Evolutionary conservation across 2,113 vertebrate genomes (phyloP), one percentile per base, ranked within the genome.

Genomic region (Symphodus melops): DNA sequence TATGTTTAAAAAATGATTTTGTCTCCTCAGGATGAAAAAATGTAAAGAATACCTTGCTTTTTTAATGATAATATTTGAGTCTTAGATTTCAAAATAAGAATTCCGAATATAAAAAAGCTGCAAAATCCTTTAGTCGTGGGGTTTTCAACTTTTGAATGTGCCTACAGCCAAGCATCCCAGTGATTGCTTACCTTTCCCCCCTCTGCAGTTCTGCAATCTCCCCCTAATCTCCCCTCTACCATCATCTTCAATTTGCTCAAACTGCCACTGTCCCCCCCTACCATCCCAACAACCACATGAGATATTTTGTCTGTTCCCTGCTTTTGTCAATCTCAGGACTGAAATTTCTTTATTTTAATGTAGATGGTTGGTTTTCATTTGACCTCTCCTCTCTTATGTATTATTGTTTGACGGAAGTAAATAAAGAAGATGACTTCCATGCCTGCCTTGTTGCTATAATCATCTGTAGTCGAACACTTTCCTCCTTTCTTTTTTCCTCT

Each of bases 21-120:
- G 89, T 92, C 91, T 94, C 92, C 93, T 94, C 93, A 94, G 93
- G 93, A 93, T 93, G 85, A 92, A 92, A 33, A 85, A 79, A 90
- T 92, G 82, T 90, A 91, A 92, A 92, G 77, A 89, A 88, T 88
- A 88, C 79, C 67, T 85, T 86, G 75, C 77, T 88, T 88, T 86
- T 73, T 83, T 82, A 80, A 87, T 72, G 46, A 77, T 82, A 68
- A 85, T 91, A 82, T 93, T 82, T 61, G 72, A 88, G 85, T 90
- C 78, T 88, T 89, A 85, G 86, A 86, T 91, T 91, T 91, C 59
- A 37, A 92, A 83, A 88, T 84, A 89, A 93, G 86, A 89, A 89
- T 87, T 92, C 87, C 90, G 84, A 92, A 90, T 93, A 85, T 85
- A 20, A 74, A 90, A 85, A 89, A 92, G 89, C 92, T 93, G 92